Percentiles rank a stretch among this genome's conserved stretches.
These are phyloP conservation scores for Polietes domitor DNA, from an alignment of 2,888 invertebrate species.

Conservation along the genomic window DNA sequence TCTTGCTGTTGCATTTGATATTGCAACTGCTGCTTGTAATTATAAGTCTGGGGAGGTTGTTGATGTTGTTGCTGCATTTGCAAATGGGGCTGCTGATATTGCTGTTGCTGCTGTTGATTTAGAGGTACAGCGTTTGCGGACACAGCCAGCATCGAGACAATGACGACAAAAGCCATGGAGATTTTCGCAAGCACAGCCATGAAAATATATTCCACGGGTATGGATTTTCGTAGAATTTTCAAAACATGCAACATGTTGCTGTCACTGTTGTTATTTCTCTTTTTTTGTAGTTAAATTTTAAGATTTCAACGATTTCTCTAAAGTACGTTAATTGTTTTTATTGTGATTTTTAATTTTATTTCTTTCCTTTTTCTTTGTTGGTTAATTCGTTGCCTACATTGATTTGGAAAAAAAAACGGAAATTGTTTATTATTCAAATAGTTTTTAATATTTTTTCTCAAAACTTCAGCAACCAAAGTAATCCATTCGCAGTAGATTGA, in stretches of 20 bases:
- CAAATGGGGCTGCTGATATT: slow-evolving; percentile 31
- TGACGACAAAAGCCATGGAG: not conserved
- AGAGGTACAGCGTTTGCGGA: slow-evolving; percentile 39
- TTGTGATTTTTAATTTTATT: slow-evolving; percentile 2
- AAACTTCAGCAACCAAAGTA: not conserved
- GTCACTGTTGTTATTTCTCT: slow-evolving; percentile 10
- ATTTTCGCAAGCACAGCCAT: slow-evolving; percentile 27
- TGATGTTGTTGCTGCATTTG: slow-evolving; percentile 51
- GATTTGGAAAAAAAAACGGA: slow-evolving; percentile 23
- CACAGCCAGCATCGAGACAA: slow-evolving; percentile 37
- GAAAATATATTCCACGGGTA: slow-evolving; percentile 42
- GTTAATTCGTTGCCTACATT: slow-evolving; percentile 12
- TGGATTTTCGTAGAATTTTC: slow-evolving; percentile 49
- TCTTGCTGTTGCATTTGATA: slow-evolving; percentile 69
- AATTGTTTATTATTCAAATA: slow-evolving; percentile 43
- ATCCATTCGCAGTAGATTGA: not conserved
- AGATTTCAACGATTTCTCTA: slow-evolving; percentile 6
- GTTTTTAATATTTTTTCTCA: not conserved
- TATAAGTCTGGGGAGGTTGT: slow-evolving; percentile 51
- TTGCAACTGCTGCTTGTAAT: slow-evolving; percentile 67
- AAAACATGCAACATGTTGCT: slow-evolving; percentile 50
- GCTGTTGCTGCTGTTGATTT: slow-evolving; percentile 40
- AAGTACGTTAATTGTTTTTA: not conserved
- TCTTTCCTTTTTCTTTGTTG: not conserved
- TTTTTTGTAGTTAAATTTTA: not conserved